Conservation (phyloP, 2,113 vertebrate genomes). For the Acanthisitta chloris region DNA sequence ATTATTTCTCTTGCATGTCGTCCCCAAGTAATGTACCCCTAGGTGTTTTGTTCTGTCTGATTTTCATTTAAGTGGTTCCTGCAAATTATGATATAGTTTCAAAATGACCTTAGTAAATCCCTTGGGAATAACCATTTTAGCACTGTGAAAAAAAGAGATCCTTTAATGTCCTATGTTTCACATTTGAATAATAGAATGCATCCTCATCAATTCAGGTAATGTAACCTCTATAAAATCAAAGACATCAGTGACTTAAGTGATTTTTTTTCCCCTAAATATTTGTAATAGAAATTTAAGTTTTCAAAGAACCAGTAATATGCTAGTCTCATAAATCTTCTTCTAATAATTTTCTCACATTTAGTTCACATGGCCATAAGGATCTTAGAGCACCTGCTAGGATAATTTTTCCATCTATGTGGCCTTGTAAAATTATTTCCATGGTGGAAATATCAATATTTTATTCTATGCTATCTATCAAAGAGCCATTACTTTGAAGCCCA, state of each 20-base stretch:
- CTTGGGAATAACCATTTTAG: neutral
- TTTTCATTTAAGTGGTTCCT: neutral
- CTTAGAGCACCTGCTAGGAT: neutral
- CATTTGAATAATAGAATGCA: neutral
- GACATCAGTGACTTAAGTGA: neutral
- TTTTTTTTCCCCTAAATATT: neutral
- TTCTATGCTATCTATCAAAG: neutral
- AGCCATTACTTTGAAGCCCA: neutral
- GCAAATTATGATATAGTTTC: neutral
- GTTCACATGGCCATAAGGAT: neutral
- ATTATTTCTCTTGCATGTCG: neutral
- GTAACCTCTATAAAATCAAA: neutral
- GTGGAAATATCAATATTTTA: neutral
- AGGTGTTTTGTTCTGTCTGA: neutral
- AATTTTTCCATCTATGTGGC: neutral
- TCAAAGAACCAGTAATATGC: neutral
- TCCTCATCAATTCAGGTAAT: neutral
- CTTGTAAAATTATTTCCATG: neutral
- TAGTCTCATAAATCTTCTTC: neutral
- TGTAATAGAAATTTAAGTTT: neutral
- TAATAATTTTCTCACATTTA: neutral
- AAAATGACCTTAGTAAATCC: conserved; percentile 2
- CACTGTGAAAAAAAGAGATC: neutral
- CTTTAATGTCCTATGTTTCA: neutral
- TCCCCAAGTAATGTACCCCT: neutral